Evolutionary conservation across 2,113 vertebrate species (phyloP).

Genomic region (Antechinus stuartii): DNA sequence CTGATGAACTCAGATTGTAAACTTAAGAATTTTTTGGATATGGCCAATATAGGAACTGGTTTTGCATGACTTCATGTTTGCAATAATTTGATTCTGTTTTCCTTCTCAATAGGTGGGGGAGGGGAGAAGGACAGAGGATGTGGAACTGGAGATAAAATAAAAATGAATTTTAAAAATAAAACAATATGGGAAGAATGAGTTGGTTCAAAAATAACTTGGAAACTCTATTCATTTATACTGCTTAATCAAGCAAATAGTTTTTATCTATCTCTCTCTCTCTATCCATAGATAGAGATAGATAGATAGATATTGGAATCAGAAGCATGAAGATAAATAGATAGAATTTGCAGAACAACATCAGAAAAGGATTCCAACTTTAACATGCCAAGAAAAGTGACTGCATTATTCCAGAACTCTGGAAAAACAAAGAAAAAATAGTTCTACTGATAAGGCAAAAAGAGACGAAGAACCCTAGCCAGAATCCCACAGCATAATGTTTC

Average conservation of each 20-base stretch:
- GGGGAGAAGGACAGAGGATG: not conserved
- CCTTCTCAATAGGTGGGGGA: not conserved
- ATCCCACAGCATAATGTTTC: not conserved
- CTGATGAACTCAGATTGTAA: not conserved
- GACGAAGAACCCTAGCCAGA: not conserved
- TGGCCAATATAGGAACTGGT: not conserved
- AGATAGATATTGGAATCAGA: not conserved
- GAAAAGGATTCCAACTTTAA: not conserved
- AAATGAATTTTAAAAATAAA: not conserved
- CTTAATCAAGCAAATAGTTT: not conserved
- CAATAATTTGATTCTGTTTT: not conserved
- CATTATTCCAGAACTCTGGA: not conserved
- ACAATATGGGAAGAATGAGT: not conserved
- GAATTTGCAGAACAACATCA: not conserved
- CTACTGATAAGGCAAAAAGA: not conserved
- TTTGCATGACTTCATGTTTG: not conserved
- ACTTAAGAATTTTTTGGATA: not conserved
- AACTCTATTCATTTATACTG: not conserved
- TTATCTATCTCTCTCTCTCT: not conserved
- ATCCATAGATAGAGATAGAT: too few relatives aligned
- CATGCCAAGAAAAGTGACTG: not conserved
- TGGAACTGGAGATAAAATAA: not conserved
- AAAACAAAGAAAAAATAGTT: not conserved
- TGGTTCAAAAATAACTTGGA: not conserved
- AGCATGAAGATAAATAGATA: not conserved